These are phyloP conservation scores for Platygyra sinensis DNA, from an alignment of 64 coral and sea anemone species.

Conservation along the genomic window DNA sequence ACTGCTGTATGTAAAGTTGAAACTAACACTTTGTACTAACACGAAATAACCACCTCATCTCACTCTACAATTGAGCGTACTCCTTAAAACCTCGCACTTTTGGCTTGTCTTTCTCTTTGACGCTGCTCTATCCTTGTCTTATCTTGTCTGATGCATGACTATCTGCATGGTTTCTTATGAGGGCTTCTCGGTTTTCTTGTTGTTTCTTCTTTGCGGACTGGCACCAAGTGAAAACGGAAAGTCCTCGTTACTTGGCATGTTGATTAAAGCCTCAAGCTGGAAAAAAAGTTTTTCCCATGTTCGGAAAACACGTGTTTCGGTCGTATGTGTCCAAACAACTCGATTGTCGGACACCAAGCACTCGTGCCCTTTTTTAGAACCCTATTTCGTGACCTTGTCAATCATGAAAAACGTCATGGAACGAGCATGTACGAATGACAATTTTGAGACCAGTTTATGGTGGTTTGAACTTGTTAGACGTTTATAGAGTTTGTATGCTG, in stretches of 20 bases:
- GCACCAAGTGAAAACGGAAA: slow-evolving; percentile 7
- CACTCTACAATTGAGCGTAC: background rate
- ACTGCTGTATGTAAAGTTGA: slow-evolving; percentile 45
- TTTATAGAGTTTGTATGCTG: too few species aligned
- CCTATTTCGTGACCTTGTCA: too few species aligned
- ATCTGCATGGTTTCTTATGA: background rate
- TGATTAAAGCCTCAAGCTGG: background rate
- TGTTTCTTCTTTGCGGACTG: slow-evolving; percentile 43
- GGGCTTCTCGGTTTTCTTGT: slow-evolving; percentile 24
- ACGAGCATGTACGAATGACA: too few species aligned
- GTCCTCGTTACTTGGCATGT: background rate
- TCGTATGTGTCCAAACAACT: background rate
- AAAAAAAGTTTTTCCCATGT: background rate
- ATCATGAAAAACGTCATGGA: too few species aligned
- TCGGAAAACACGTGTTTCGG: background rate
- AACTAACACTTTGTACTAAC: slow-evolving; percentile 36
- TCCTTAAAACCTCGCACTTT: background rate
- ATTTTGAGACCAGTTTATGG: too few species aligned
- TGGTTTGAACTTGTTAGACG: too few species aligned
- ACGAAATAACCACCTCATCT: background rate
- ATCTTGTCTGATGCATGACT: background rate
- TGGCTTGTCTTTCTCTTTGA: background rate
- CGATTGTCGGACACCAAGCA: slow-evolving; percentile 5
- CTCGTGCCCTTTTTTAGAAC: too few species aligned
- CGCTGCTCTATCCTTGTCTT: background rate